Evolutionary conservation across 2,888 invertebrate genomes (phyloP).

Genomic region (Drosophila pegasa): DNA sequence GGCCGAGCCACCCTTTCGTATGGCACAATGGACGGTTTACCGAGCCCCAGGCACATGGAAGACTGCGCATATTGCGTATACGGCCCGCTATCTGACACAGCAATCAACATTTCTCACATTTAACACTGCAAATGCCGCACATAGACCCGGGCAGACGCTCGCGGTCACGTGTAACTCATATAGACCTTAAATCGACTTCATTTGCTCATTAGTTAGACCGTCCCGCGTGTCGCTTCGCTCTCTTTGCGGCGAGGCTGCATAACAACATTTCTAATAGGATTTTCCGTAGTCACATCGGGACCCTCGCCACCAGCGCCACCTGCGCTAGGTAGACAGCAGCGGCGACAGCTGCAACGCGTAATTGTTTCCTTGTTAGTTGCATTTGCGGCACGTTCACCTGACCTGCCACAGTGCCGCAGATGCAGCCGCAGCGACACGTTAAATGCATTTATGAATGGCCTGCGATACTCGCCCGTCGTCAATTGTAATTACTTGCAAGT

Average conservation of each 20-base stretch:
- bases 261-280: constrained; percentile 72
- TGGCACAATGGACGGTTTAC: constrained; percentile 43
- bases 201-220: constrained; percentile 78
- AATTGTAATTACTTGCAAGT: constrained; percentile 79
- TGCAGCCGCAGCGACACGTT: constrained; percentile 72
- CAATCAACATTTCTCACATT: constrained; percentile 70
- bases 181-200: constrained; percentile 80
- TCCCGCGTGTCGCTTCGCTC: constrained; percentile 51
- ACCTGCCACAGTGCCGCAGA: constrained; percentile 26
- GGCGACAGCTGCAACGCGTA: constrained; percentile 72
- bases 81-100: constrained; percentile 49
- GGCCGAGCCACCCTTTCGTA: constrained; percentile 17
- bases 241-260: constrained; percentile 49
- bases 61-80: constrained; percentile 51
- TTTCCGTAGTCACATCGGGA: constrained; percentile 49
- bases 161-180: constrained; percentile 30
- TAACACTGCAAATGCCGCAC: constrained; percentile 52
- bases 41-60: constrained; percentile 29
- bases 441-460: constrained; percentile 81
- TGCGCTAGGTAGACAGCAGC: background rate
- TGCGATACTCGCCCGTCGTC: constrained; percentile 59
- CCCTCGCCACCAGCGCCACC: constrained; percentile 22
- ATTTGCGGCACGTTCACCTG: constrained; percentile 74
- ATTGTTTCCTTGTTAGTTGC: constrained; percentile 80
- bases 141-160: constrained; percentile 7